Percentiles rank a stretch among this genome's conserved stretches.
Evolutionary conservation across 2,888 invertebrate species (phyloP).

Genomic region (Colletes collaris): DNA sequence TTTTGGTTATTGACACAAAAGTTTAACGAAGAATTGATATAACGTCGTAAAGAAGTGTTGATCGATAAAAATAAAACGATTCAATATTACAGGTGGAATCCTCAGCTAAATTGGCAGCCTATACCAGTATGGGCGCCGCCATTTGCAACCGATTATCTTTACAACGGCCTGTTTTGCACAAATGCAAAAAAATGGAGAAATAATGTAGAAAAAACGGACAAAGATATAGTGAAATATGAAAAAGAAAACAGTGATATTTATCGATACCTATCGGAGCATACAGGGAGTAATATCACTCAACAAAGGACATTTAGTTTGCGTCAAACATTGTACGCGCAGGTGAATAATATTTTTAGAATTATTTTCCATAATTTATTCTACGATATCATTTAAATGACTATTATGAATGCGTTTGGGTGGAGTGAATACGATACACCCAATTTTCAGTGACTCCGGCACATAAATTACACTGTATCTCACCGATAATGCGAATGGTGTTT

Average conservation of each 20-base stretch:
- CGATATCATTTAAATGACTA: too few species aligned
- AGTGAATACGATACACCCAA: too few species aligned
- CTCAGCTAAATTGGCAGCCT: conserved; percentile 86
- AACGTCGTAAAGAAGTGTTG: not conserved
- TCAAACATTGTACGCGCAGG: conserved; percentile 36
- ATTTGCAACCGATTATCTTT: conserved; percentile 34
- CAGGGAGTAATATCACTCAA: conserved; percentile 44
- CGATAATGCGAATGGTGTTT: too few species aligned
- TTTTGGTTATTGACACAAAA: too few species aligned
- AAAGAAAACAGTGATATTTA: conserved; percentile 18
- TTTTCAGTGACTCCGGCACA: too few species aligned
- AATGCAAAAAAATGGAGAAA: conserved; percentile 18
- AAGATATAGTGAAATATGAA: not conserved
- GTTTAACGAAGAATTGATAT: not conserved
- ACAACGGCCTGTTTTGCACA: conserved; percentile 17
- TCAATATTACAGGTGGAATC: conserved; percentile 83
- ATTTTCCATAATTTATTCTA: too few species aligned
- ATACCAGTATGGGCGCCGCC: conserved; percentile 76
- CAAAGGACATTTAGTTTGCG: conserved; percentile 6
- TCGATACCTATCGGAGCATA: conserved; percentile 29
- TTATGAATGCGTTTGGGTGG: too few species aligned
- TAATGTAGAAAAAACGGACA: conserved; percentile 13
- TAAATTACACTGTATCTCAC: too few species aligned
- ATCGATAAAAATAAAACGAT: not conserved
- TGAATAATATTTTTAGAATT: conserved; percentile 4